These are phyloP conservation scores for Garra rufa DNA, from an alignment of 2,113 vertebrate species.

Conservation along the genomic window DNA sequence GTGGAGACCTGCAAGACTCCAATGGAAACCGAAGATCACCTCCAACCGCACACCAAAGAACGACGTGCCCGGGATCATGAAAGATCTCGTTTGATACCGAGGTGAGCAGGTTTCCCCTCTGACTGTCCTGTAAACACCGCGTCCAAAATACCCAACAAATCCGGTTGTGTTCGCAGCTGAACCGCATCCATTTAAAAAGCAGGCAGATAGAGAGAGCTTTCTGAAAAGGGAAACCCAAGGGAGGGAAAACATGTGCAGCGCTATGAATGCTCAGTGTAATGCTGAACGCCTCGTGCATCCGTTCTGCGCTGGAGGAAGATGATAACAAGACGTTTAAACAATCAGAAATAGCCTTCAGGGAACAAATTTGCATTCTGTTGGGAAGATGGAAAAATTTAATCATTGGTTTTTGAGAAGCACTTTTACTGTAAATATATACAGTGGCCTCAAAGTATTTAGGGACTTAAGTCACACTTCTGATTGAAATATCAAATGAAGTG, in stretches of 20 bases:
- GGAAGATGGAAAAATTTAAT: not conserved
- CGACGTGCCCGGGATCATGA: not conserved
- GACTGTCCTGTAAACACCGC: not conserved
- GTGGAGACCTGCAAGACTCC: not conserved
- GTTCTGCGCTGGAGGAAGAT: not conserved
- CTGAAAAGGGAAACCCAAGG: not conserved
- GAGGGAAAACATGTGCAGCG: slow-evolving; percentile 20
- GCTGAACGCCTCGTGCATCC: not conserved
- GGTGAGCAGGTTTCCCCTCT: slow-evolving; percentile 2
- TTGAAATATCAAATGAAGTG: not conserved
- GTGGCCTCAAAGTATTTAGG: no score
- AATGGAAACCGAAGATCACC: not conserved
- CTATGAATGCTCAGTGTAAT: slow-evolving; percentile 16
- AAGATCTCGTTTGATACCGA: slow-evolving; percentile 35
- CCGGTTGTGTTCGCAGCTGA: slow-evolving; percentile 44
- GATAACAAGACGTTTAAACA: not conserved
- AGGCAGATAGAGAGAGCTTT: slow-evolving; percentile 33
- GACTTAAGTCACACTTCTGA: not conserved
- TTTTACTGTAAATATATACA: no score
- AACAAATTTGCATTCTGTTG: not conserved
- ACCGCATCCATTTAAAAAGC: slow-evolving; percentile 36
- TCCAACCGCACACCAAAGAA: not conserved
- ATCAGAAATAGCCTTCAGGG: not conserved
- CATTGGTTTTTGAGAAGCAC: not conserved
- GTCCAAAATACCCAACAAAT: slow-evolving; percentile 52